These are phyloP conservation scores for Chelon labrosus DNA, from an alignment of 2,797 vertebrate species.

Conservation along the genomic window DNA sequence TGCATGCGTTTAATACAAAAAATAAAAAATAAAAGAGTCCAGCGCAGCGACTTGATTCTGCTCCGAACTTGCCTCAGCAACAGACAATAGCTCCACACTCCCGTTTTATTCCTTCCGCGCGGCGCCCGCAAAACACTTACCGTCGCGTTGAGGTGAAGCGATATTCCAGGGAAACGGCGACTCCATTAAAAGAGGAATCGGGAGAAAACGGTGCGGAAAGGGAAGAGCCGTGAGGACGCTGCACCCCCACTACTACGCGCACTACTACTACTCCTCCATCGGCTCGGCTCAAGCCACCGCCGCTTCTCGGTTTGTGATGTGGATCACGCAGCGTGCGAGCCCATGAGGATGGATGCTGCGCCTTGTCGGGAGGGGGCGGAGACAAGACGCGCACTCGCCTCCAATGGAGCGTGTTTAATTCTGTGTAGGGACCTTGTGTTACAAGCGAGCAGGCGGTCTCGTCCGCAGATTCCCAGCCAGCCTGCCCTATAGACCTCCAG, in stretches of 20 bases:
- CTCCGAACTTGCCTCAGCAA: slow-evolving; percentile 75
- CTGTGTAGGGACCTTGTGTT: slow-evolving; percentile 62
- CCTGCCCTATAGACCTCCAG: slow-evolving; percentile 8
- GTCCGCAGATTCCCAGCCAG: slow-evolving; percentile 20
- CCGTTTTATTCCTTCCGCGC: slow-evolving; percentile 31
- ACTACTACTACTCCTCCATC: slow-evolving; percentile 72
- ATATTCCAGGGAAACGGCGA: slow-evolving; percentile 64
- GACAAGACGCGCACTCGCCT: slow-evolving; percentile 62
- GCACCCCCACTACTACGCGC: slow-evolving; percentile 64
- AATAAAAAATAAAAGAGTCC: not conserved
- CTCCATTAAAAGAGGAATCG: slow-evolving; percentile 71
- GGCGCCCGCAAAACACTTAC: slow-evolving; percentile 72
- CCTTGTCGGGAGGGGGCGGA: slow-evolving; percentile 77
- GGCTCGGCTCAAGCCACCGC: slow-evolving; percentile 41
- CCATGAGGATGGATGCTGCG: slow-evolving; percentile 74
- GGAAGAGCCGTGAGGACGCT: slow-evolving; percentile 32
- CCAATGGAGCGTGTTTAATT: slow-evolving; percentile 67
- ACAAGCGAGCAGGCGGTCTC: slow-evolving; percentile 41
- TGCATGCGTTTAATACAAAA: not conserved
- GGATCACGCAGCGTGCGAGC: slow-evolving; percentile 75
- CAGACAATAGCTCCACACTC: slow-evolving; percentile 83
- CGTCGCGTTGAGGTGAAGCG: slow-evolving; percentile 64
- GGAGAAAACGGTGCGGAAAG: not conserved
- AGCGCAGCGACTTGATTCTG: slow-evolving; percentile 36
- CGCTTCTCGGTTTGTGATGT: slow-evolving; percentile 66